phyloP scores from a whole-genome alignment of 2,113 vertebrate genomes.

The Andinoacara biseriatus region DNA sequence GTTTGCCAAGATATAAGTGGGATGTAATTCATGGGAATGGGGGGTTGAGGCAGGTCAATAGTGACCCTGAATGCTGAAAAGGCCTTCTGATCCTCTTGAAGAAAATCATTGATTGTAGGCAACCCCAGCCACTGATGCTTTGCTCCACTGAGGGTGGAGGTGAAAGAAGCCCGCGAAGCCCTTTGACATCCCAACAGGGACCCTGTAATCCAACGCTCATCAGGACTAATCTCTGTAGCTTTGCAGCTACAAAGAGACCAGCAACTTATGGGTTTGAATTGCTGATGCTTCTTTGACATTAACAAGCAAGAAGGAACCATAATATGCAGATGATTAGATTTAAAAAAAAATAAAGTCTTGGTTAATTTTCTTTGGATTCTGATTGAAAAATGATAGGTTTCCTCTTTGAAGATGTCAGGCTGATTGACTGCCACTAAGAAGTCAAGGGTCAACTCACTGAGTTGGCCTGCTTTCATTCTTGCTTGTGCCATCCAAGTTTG shows the following conservation, averaged over 20 bases:
- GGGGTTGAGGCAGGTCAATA: slow-evolving; percentile 77
- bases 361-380: slow-evolving; percentile 10
- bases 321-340: neutral
- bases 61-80: slow-evolving; percentile 75
- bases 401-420: neutral
- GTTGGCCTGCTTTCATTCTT: slow-evolving; percentile 32
- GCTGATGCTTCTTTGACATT: slow-evolving; percentile 8
- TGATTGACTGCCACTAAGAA: slow-evolving; percentile 17
- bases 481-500: slow-evolving; percentile 24
- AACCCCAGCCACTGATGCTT: slow-evolving; percentile 65
- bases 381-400: neutral
- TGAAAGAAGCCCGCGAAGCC: slow-evolving; percentile 72
- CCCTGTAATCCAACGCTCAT: slow-evolving; percentile 71
- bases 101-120: slow-evolving; percentile 76
- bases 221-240: slow-evolving; percentile 69
- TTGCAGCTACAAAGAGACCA: slow-evolving; percentile 42
- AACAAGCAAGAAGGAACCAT: neutral
- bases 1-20: slow-evolving; percentile 50
- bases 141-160: slow-evolving; percentile 68
- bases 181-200: slow-evolving; percentile 70
- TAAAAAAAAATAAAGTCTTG: neutral
- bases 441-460: slow-evolving; percentile 55
- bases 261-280: slow-evolving; percentile 23
- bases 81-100: slow-evolving; percentile 81
- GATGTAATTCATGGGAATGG: slow-evolving; percentile 76